Evolutionary conservation across 2,113 vertebrate genomes (phyloP).

Genomic region (Cebidichthys violaceus): DNA sequence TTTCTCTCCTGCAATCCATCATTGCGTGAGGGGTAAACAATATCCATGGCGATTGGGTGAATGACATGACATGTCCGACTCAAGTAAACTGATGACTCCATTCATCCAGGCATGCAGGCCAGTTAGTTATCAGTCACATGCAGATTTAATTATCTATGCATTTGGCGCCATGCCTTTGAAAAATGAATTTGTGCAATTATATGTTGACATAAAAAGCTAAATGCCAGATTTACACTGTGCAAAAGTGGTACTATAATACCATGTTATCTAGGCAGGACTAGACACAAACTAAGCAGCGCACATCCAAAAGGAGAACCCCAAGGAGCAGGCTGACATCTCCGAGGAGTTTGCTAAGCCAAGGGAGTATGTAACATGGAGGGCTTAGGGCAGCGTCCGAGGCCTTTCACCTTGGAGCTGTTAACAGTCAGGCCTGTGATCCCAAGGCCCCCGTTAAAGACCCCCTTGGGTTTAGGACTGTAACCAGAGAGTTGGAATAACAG

Average conservation of each 20-base stretch:
- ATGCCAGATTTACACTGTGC: not conserved
- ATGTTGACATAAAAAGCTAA: slow-evolving; percentile 1
- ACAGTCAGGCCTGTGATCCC: slow-evolving; percentile 83
- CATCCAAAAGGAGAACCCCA: slow-evolving; percentile 3
- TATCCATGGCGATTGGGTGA: slow-evolving; percentile 4
- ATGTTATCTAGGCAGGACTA: not conserved
- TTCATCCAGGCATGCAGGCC: not conserved
- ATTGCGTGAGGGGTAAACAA: slow-evolving; percentile 49
- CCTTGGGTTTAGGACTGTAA: slow-evolving; percentile 84
- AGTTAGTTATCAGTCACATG: slow-evolving; percentile 34
- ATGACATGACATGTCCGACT: slow-evolving; percentile 13
- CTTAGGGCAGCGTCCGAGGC: slow-evolving; percentile 72
- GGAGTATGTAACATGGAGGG: slow-evolving; percentile 62
- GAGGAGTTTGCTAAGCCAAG: slow-evolving; percentile 54
- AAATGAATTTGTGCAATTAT: not conserved
- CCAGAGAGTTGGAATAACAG: slow-evolving; percentile 86
- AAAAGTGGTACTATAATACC: slow-evolving; percentile 2
- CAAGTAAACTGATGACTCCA: slow-evolving; percentile 31
- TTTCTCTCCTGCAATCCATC: slow-evolving; percentile 73
- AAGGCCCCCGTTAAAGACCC: slow-evolving; percentile 82
- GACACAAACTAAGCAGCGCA: slow-evolving; percentile 10
- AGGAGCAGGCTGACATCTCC: slow-evolving; percentile 31
- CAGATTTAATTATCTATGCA: slow-evolving; percentile 9
- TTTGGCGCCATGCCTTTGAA: not conserved
- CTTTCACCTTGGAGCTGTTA: slow-evolving; percentile 84